These are phyloP conservation scores for Drosophila quadrilineata DNA, from an alignment of 1,140 invertebrate species.

Conservation along the genomic window DNA sequence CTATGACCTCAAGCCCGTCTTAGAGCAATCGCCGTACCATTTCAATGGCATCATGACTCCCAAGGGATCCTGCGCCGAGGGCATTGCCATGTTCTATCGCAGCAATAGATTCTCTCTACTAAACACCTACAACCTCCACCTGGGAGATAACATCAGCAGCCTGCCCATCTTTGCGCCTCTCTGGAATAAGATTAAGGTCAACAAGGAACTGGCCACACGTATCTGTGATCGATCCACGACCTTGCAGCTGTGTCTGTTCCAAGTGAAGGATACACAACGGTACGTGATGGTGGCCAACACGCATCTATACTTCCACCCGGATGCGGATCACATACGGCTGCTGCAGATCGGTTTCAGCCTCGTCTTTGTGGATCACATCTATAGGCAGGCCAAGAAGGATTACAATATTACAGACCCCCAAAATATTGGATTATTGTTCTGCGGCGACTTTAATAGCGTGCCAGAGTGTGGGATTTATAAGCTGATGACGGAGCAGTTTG, in stretches of 20 bases:
- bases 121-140: constrained; percentile 81
- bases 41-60: constrained; percentile 87
- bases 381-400: constrained; percentile 81
- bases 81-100: constrained; percentile 90
- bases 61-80: constrained; percentile 88
- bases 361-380: constrained; percentile 83
- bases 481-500: constrained; percentile 86
- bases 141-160: constrained; percentile 84
- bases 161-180: constrained; percentile 83
- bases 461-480: constrained; percentile 91
- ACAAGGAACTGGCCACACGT: constrained; percentile 84
- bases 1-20: constrained; percentile 85
- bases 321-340: constrained; percentile 92
- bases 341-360: constrained; percentile 87
- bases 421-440: constrained; percentile 85
- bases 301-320: constrained; percentile 95
- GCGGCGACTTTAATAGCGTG: constrained; percentile 93
- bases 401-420: constrained; percentile 82
- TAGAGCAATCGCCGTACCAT: constrained; percentile 83
- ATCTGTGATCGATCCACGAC: constrained; percentile 86
- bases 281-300: constrained; percentile 91
- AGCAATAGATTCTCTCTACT: constrained; percentile 84
- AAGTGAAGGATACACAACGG: constrained; percentile 84
- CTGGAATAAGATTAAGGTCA: constrained; percentile 84
- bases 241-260: constrained; percentile 64